These are phyloP conservation scores for Lysandra coridon DNA, from an alignment of 2,888 invertebrate genomes.

Conservation along the genomic window DNA sequence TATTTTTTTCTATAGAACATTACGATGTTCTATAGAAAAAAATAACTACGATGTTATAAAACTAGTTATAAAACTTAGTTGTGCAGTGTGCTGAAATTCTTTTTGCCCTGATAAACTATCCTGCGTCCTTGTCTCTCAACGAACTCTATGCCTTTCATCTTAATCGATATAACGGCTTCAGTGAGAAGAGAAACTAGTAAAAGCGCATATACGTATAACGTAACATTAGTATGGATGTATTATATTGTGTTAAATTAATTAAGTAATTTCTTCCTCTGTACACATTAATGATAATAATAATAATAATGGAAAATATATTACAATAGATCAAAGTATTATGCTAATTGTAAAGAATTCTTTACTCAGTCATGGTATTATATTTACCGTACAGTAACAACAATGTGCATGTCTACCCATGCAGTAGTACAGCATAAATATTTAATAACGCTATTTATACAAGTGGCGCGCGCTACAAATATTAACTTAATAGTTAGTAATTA, in stretches of 20 bases:
- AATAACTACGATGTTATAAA: not conserved
- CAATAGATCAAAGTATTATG: not conserved
- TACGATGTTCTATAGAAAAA: not conserved
- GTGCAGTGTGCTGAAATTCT: not conserved
- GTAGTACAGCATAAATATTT: conserved; percentile 21
- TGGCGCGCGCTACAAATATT: conserved; percentile 27
- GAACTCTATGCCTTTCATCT: no score
- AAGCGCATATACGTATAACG: no score
- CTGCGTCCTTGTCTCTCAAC: no score
- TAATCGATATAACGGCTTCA: no score
- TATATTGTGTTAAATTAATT: no score
- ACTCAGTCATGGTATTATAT: not conserved
- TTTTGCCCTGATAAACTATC: no score
- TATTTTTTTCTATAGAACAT: not conserved
- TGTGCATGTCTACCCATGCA: not conserved
- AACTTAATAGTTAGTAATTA: conserved; percentile 21
- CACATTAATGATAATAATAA: not conserved
- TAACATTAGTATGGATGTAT: no score
- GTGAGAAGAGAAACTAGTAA: no score
- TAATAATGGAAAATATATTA: not conserved
- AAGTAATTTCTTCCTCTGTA: not conserved
- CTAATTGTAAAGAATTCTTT: not conserved
- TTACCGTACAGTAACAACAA: not conserved
- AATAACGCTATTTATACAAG: conserved; percentile 25
- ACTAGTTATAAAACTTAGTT: not conserved